A percentile compares a stretch with the other conserved stretches of the same genome.
Evolutionary conservation across 2,113 vertebrate genomes (phyloP).

Genomic region (Cinclus cinclus): DNA sequence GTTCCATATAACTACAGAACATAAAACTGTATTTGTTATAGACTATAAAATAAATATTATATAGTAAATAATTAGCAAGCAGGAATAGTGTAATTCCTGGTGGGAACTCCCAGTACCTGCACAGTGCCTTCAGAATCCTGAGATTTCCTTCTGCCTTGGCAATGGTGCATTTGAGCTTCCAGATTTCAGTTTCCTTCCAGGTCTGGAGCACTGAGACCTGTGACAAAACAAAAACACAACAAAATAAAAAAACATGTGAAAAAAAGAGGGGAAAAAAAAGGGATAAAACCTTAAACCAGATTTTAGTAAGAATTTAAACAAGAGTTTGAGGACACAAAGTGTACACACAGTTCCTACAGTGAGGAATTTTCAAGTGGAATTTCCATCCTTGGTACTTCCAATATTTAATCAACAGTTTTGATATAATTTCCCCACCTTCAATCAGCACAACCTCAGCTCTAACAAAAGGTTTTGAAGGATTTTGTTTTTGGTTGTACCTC

Average conservation of each 20-base stretch:
- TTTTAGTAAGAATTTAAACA: background rate
- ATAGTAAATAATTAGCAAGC: background rate
- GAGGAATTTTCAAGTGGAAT: background rate
- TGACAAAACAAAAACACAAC: background rate
- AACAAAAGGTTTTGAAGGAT: background rate
- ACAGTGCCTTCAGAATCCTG: slow-evolving; percentile 9
- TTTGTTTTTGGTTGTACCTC: slow-evolving; percentile 73
- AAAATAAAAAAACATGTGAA: background rate
- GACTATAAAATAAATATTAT: background rate
- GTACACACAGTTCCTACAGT: accelerated
- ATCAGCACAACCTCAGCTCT: background rate
- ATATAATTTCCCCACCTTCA: background rate
- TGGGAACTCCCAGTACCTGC: slow-evolving; percentile 43
- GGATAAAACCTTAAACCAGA: background rate
- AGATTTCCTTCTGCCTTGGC: slow-evolving; percentile 60
- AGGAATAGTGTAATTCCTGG: background rate
- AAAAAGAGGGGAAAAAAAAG: background rate
- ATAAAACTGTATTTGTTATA: accelerated
- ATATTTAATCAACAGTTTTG: background rate
- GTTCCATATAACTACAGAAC: accelerated
- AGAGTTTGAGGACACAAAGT: background rate
- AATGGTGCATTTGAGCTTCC: slow-evolving; percentile 21
- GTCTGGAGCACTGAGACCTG: slow-evolving; percentile 74
- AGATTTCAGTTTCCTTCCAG: slow-evolving; percentile 59
- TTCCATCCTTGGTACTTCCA: background rate